Evolutionary conservation across 1,140 invertebrate genomes (phyloP).

Genomic region (Steinernema khuongi): DNA sequence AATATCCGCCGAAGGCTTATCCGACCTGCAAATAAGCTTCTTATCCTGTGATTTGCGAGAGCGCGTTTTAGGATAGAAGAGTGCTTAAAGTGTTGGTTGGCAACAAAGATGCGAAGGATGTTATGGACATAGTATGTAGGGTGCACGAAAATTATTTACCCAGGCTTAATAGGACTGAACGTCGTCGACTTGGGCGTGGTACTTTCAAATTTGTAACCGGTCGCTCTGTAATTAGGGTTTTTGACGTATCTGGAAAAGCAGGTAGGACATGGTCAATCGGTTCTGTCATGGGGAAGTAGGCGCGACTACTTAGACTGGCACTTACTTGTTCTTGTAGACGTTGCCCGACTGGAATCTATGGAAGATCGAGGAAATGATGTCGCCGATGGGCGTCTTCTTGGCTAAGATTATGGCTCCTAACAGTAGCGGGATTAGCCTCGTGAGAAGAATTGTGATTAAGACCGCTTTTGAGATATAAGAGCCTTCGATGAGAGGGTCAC

Average conservation of each 20-base stretch:
- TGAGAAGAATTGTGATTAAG: conserved; percentile 37
- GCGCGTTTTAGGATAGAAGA: neutral
- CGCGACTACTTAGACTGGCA: neutral
- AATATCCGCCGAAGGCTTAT: conserved; percentile 23
- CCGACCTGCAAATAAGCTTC: neutral
- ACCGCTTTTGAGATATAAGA: conserved; percentile 42
- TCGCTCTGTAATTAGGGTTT: conserved; percentile 37
- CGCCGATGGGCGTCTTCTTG: conserved; percentile 40
- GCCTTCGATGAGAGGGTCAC: conserved; percentile 44
- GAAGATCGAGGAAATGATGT: conserved; percentile 33
- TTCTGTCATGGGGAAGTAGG: neutral
- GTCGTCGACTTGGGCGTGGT: conserved; percentile 39
- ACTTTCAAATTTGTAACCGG: conserved; percentile 20
- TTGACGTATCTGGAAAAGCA: conserved; percentile 42
- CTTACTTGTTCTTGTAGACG: conserved; percentile 39
- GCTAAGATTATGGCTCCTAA: conserved; percentile 33
- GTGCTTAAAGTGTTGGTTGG: neutral
- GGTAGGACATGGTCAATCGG: conserved; percentile 12
- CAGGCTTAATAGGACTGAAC: conserved; percentile 29
- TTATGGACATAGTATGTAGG: neutral
- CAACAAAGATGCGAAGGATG: neutral
- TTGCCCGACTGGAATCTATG: conserved; percentile 28
- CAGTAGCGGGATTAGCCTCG: conserved; percentile 40
- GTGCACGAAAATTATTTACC: conserved; percentile 18
- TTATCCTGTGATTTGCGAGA: conserved; percentile 12